Conservation (phyloP, 2,797 vertebrate genomes). For the Podarcis siculus region DNA sequence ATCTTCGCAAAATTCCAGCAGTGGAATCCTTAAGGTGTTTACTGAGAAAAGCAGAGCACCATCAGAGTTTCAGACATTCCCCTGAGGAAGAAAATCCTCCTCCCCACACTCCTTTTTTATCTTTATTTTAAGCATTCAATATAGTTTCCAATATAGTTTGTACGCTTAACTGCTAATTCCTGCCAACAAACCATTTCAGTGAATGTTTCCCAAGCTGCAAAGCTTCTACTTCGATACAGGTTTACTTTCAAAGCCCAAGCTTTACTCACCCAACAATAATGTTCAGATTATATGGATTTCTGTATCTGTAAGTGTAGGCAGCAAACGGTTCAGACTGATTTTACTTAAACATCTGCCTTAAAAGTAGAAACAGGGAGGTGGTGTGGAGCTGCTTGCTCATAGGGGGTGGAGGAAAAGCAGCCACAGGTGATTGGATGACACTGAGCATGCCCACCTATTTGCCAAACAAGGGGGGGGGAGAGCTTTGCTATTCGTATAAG, state of each 20-base stretch:
- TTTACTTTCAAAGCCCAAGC: constrained; percentile 39
- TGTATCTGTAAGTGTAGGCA: constrained; percentile 30
- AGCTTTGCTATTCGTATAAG: constrained; percentile 44
- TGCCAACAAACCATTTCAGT: background rate
- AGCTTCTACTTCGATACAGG: constrained; percentile 50
- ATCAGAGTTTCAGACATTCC: background rate
- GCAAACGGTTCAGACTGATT: constrained; percentile 45
- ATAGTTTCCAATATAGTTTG: background rate
- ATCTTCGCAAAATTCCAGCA: background rate
- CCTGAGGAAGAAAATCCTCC: background rate
- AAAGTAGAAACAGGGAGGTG: constrained; percentile 36
- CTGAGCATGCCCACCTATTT: constrained; percentile 7
- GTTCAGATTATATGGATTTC: constrained; percentile 32
- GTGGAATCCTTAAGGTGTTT: background rate
- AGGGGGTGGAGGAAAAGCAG: constrained; percentile 67
- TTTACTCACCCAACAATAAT: constrained; percentile 38
- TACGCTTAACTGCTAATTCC: background rate
- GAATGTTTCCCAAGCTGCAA: background rate
- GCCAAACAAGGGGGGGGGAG: constrained; percentile 23
- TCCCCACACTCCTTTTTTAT: too few species aligned
- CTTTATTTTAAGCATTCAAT: background rate
- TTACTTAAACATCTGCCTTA: constrained; percentile 52
- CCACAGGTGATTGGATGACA: constrained; percentile 70
- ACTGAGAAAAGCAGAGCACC: background rate
- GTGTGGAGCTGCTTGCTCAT: background rate